Conservation (phyloP, 2,113 vertebrate species). For the Poicephalus gulielmi region DNA sequence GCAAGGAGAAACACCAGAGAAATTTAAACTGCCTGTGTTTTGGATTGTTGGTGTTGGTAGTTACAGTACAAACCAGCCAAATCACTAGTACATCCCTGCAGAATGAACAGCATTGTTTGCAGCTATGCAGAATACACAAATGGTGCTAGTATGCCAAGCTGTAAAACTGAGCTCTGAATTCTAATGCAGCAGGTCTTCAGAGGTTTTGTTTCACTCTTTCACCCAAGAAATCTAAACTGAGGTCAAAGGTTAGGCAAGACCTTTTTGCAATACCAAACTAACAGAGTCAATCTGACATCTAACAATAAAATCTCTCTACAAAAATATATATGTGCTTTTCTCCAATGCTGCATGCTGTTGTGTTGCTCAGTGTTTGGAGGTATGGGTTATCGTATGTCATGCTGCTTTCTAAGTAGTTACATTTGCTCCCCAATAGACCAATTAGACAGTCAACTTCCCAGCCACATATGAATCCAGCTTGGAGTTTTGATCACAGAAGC, state of each 20-base stretch:
- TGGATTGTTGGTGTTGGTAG: background rate
- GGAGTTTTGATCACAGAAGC: background rate
- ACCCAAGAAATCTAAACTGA: background rate
- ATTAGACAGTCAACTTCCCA: background rate
- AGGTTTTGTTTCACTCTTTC: background rate
- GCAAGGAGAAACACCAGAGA: background rate
- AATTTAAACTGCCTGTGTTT: background rate
- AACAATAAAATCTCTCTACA: background rate
- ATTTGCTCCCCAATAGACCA: background rate
- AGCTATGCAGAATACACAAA: background rate
- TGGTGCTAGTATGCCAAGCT: background rate
- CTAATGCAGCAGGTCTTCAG: background rate
- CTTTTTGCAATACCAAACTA: background rate
- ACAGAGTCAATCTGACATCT: background rate
- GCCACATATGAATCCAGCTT: background rate
- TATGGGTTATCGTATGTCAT: rapidly evolving
- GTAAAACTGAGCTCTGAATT: background rate
- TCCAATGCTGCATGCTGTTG: background rate
- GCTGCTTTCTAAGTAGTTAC: background rate
- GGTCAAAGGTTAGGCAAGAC: background rate
- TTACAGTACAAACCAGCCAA: background rate
- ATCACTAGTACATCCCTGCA: background rate
- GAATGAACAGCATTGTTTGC: background rate
- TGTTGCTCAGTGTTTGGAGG: background rate
- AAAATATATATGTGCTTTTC: background rate